These are phyloP conservation scores for Rhinolophus ferrumequinum DNA, from an alignment of 2,113 vertebrate species.

Conservation along the genomic window DNA sequence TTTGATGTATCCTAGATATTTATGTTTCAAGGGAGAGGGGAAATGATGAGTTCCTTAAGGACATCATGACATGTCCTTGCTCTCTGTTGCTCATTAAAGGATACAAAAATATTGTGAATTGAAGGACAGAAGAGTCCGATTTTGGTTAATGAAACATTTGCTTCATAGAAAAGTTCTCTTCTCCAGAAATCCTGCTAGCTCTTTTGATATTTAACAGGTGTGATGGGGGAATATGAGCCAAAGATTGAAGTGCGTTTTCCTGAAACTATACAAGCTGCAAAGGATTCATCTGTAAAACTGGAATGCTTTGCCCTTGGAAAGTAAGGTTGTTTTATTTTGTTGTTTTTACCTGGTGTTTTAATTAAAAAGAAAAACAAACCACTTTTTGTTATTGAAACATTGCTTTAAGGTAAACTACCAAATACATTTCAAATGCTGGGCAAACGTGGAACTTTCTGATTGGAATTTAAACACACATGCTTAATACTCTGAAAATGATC, in stretches of 20 bases:
- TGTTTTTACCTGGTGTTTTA: constrained; percentile 22
- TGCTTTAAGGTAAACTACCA: neutral
- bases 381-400: neutral
- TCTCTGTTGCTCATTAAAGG: neutral
- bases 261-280: constrained; percentile 86
- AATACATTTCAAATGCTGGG: neutral
- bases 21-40: neutral
- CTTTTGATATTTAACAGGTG: constrained; percentile 88
- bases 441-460: neutral
- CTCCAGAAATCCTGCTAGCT: constrained; percentile 80
- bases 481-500: neutral
- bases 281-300: constrained; percentile 92
- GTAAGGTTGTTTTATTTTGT: constrained; percentile 86
- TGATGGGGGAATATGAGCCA: constrained; percentile 95
- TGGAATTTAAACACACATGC: constrained; percentile 13
- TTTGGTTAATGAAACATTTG: constrained; percentile 53
- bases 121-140: neutral
- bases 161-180: constrained; percentile 40
- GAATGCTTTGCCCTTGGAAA: constrained; percentile 96
- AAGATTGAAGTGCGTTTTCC: constrained; percentile 94
- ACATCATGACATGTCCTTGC: neutral
- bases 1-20: neutral
- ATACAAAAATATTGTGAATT: neutral
- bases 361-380: neutral
- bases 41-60: too few species aligned